Conservation (phyloP, 2,797 vertebrate genomes). For the Macropus fuliginosus region DNA sequence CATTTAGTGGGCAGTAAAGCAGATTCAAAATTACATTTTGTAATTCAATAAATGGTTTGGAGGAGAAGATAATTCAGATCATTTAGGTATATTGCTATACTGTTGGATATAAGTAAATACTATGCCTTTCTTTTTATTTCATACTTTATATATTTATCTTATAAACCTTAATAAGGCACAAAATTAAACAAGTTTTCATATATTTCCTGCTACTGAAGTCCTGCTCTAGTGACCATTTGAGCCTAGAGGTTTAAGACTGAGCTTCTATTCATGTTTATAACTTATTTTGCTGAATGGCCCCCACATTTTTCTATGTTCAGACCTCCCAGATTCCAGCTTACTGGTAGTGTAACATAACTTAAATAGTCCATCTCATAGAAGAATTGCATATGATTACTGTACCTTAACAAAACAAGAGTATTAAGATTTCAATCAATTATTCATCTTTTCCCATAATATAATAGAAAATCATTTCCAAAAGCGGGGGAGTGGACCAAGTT, state of each 20-base stretch:
- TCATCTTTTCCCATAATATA: neutral
- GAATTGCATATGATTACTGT: neutral
- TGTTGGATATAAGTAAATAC: neutral
- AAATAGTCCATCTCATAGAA: neutral
- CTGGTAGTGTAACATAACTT: neutral
- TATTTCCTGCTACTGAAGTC: neutral
- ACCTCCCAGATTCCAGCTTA: neutral
- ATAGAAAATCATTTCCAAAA: neutral
- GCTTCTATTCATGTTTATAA: neutral
- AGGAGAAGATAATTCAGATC: slow-evolving; percentile 33
- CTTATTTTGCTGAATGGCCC: neutral
- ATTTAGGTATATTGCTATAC: slow-evolving; percentile 1
- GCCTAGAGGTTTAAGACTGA: neutral
- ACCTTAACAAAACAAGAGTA: neutral
- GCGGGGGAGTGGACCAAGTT: neutral
- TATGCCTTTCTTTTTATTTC: neutral
- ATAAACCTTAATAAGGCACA: neutral
- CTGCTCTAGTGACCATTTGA: neutral
- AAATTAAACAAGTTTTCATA: neutral
- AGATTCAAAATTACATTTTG: slow-evolving; percentile 68
- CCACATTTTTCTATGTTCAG: neutral
- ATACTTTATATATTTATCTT: neutral
- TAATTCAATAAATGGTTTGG: slow-evolving; percentile 24
- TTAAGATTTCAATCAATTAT: neutral
- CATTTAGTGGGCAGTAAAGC: slow-evolving; percentile 69